Base-by-base conservation (phyloP, 2,797 vertebrate genomes). In the Bovichtus diacanthus region DNA sequence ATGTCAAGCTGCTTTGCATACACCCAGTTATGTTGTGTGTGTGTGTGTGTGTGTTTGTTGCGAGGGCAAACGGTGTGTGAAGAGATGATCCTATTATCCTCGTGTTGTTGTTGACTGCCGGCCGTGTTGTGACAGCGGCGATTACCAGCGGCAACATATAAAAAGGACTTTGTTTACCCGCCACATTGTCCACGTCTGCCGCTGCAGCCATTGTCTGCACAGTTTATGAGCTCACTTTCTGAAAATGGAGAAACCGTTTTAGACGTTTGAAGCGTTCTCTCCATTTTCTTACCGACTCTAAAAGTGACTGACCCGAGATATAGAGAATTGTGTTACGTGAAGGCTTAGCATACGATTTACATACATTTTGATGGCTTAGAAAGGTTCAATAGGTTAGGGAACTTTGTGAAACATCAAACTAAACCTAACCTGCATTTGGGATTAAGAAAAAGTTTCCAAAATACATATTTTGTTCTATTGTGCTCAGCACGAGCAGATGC, bases 81-180 rank as follows among this genome's bases (percentile, higher is more conserved):
- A 43, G 59, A 21, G 67, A 72, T 69, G 65, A 86, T 82, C 70
- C 27, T 59, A 31, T 87, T 77, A 62, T 82, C 67, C 21, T n/a
- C 1, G 10, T 64, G 34, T 10, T 76, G 50, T 44, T 82, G 73
- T 59, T 47, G 43, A 80, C 43, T 61, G 62, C 59, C 63, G 69
- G 63, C 62, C n/a, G 1, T 71, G 68, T 70, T 27, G 43, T 50
- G 65, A 87, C 80, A 78, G 62, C 65, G 72, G 47, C 67, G 75
- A 90, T 87, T 60, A 84, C 50, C 6, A 23, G 36, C 31, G 25
- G n/a, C 38, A 66, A 59, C 81, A 77, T 16, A 66, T 46, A 49
- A 62, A 67, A 64, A n/a, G 6, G 25, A 69, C 63, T 83, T 53
- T 83, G 81, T 73, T 88, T 74, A 76, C 41, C 41, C 49, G 36